A percentile compares a stretch with the other conserved stretches of the same genome.
Conservation (phyloP, 2,888 invertebrate species). For the Melanophora roralis region DNA sequence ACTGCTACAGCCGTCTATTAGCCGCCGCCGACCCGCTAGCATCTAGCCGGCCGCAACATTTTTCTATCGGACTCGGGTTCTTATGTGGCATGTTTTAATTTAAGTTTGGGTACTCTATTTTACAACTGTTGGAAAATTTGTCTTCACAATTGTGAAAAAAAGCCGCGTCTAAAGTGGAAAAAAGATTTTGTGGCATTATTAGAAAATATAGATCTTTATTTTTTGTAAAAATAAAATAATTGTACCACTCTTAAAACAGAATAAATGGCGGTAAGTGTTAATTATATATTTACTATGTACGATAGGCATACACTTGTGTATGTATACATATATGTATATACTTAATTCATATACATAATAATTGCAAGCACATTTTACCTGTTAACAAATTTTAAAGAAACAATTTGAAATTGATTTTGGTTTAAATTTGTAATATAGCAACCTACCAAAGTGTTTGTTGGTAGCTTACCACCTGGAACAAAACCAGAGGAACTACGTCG, state of each 20-base stretch:
- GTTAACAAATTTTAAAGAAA: not conserved
- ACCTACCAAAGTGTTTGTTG: slow-evolving; percentile 89
- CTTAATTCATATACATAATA: no score
- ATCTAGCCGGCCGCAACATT: no score
- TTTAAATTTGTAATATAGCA: slow-evolving; percentile 29
- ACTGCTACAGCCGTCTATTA: no score
- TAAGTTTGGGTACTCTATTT: not conserved
- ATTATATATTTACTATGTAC: not conserved
- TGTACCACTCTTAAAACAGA: slow-evolving; percentile 9
- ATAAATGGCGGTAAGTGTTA: slow-evolving; percentile 57
- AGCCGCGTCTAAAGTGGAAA: slow-evolving; percentile 49
- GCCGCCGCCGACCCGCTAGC: no score
- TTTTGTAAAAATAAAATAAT: slow-evolving; percentile 1
- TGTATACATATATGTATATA: no score
- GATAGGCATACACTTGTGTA: no score
- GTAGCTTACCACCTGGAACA: slow-evolving; percentile 91
- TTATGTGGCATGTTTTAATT: no score
- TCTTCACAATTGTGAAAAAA: slow-evolving; percentile 24
- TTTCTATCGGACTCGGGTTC: no score
- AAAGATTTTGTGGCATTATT: slow-evolving; percentile 41
- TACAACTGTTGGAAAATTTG: not conserved
- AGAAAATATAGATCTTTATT: no score
- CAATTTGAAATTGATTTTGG: not conserved
- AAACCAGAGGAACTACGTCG: slow-evolving; percentile 88
- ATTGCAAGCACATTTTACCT: slow-evolving; percentile 40